These are phyloP conservation scores for Samia ricini DNA, from an alignment of 1,140 invertebrate genomes.

Conservation along the genomic window DNA sequence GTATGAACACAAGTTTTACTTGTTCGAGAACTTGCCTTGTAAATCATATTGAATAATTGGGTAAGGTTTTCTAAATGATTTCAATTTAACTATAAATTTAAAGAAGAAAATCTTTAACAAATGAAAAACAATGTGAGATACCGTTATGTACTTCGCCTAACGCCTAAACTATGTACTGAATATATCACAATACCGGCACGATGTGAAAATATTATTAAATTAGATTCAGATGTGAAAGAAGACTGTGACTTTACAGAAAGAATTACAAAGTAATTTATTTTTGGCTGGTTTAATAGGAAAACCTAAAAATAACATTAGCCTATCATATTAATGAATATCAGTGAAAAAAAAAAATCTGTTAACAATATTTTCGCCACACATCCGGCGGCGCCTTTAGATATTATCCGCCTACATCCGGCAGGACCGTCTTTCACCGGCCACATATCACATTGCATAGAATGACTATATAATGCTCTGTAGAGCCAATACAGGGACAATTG, in stretches of 20 bases:
- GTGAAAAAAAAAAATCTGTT: too few species aligned
- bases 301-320: slow-evolving; percentile 7
- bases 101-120: slow-evolving; percentile 8
- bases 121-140: not conserved
- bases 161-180: slow-evolving; percentile 14
- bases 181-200: slow-evolving; percentile 5
- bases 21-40: slow-evolving; percentile 13
- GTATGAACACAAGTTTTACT: slow-evolving; percentile 11
- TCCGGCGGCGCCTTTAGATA: too few species aligned
- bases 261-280: slow-evolving; percentile 7
- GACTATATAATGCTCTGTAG: too few species aligned
- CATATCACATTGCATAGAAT: too few species aligned
- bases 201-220: slow-evolving; percentile 8
- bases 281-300: slow-evolving; percentile 6
- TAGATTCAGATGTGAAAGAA: slow-evolving; percentile 6
- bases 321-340: too few species aligned
- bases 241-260: slow-evolving; percentile 4
- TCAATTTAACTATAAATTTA: slow-evolving; percentile 1
- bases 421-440: too few species aligned
- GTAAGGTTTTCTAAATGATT: slow-evolving; percentile 15
- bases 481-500: too few species aligned
- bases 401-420: too few species aligned
- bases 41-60: slow-evolving; percentile 15
- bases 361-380: too few species aligned
- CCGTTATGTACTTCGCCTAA: not conserved